A percentile compares a stretch with the other conserved stretches of the same genome.
Evolutionary conservation across 2,113 vertebrate species (phyloP).

Genomic region (Archilochus colubris): DNA sequence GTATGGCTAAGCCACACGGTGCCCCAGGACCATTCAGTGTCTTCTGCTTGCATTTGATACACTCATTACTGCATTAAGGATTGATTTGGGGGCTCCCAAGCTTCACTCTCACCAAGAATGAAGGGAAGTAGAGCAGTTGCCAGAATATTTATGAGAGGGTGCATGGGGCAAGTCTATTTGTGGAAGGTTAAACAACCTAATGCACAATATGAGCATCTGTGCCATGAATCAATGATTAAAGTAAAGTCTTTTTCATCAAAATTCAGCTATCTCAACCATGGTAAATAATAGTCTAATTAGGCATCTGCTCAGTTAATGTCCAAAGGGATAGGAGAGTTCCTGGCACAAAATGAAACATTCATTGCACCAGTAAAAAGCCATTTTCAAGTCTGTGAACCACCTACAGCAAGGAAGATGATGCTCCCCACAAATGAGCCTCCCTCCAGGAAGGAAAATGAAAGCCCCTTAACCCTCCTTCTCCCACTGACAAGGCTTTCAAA

Average conservation of each 20-base stretch:
- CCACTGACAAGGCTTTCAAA: background rate
- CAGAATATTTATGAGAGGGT: conserved; percentile 21
- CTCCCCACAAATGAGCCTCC: background rate
- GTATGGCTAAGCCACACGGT: background rate
- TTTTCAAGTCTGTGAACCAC: conserved; percentile 15
- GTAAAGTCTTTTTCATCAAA: conserved; percentile 72
- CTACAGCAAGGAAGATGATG: background rate
- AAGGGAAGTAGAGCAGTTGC: conserved; percentile 37
- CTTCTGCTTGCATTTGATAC: conserved; percentile 15
- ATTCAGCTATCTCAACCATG: conserved; percentile 65
- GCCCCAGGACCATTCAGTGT: background rate
- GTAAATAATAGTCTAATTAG: conserved; percentile 79
- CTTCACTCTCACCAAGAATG: background rate
- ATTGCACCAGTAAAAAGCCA: conserved; percentile 59
- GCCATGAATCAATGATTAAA: conserved; percentile 71
- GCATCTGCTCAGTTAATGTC: conserved; percentile 74
- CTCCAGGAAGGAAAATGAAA: background rate
- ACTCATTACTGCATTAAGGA: background rate
- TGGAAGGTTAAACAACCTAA: conserved; percentile 68
- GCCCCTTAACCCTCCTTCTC: background rate
- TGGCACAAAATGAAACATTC: conserved; percentile 67
- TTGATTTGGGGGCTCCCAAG: background rate
- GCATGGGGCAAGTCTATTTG: conserved; percentile 19
- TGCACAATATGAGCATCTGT: conserved; percentile 34
- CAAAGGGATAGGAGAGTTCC: conserved; percentile 68